Base-by-base conservation (phyloP, 23 tunicate genomes). In the Botrylloides violaceus region DNA sequence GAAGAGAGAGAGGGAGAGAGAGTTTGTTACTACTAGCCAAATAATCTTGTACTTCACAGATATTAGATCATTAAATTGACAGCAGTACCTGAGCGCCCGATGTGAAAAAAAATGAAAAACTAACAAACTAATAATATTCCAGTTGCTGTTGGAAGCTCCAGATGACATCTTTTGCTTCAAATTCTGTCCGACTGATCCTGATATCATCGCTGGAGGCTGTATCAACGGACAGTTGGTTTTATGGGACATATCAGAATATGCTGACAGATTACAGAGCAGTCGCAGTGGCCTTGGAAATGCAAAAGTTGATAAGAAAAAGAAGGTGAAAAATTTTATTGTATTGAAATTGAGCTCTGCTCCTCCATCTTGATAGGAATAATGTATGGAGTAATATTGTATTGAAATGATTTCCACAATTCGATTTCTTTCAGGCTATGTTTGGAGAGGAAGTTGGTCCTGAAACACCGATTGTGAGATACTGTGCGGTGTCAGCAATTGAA, bases 141-240 rank as follows among this genome's bases (percentile, higher is more conserved):
- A 89, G 95, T 22, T 95, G 20, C 77, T 95, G 1, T 68, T 95
- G 37, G 92, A 95, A 73, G 95, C 98, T 24, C 99, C 99, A 1
- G 92, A 82, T 47, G 99, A 95, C 66, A 77, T 95, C 34, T 48
- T 57, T 12, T 76, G 92, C 49, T 92, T 92, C 72, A 71, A 92
- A 55, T 87, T 87, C 50, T 87, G 96, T 59, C 92, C 92, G 0
- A 78, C 86, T 64, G 79, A 95, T 55, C 99, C 99, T 1, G 82
- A 95, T 66, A 77, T 81, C n/a, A 81, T 95, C 37, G 99, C 99
- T 0, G 99, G 84, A 19, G 99, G 99, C 1, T 95, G 99, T 55
- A 87, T 95, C 36, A 95, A 95, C 49, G 99, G 99, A 0, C 99
- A 95, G 59, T 65, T 95, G 7, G 96, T 87, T 21, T 36, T 95